Percentiles rank a stretch among this genome's conserved stretches.
Conservation (phyloP, 2,797 vertebrate species). For the Enteromius viviparus region DNA sequence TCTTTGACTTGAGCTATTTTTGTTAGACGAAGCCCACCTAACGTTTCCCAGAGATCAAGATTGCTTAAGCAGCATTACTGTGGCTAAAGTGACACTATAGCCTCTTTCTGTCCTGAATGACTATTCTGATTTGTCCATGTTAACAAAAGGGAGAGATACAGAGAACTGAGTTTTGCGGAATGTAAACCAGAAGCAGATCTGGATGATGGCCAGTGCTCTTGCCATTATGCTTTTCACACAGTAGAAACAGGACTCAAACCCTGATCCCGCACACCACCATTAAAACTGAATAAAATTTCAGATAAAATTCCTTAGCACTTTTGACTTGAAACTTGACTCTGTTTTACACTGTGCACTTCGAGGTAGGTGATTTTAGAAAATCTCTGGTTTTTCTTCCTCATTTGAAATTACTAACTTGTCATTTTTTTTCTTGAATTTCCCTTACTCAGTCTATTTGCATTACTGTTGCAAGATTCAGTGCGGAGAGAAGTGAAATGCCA, state of each 20-base stretch:
- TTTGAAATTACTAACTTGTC: neutral
- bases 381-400: constrained; percentile 37
- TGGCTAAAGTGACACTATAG: neutral
- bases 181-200: constrained; percentile 52
- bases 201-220: constrained; percentile 53
- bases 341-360: constrained; percentile 11
- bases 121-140: neutral
- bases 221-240: constrained; percentile 50
- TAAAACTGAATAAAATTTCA: constrained; percentile 30
- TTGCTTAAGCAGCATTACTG: neutral
- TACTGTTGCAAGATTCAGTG: neutral
- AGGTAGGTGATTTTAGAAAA: constrained; percentile 24
- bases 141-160: constrained; percentile 5
- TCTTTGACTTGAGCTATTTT: neutral
- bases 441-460: neutral
- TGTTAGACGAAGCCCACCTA: neutral
- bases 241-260: constrained; percentile 49
- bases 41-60: neutral
- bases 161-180: constrained; percentile 36
- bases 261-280: neutral
- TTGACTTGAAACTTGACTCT: neutral
- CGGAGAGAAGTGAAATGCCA: neutral
- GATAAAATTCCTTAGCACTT: constrained; percentile 36
- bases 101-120: neutral
- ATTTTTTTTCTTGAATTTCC: neutral